A percentile compares a stretch with the other conserved stretches of the same genome.
These are phyloP conservation scores for Synergus umbraculus DNA, from an alignment of 2,888 invertebrate species.

Conservation along the genomic window DNA sequence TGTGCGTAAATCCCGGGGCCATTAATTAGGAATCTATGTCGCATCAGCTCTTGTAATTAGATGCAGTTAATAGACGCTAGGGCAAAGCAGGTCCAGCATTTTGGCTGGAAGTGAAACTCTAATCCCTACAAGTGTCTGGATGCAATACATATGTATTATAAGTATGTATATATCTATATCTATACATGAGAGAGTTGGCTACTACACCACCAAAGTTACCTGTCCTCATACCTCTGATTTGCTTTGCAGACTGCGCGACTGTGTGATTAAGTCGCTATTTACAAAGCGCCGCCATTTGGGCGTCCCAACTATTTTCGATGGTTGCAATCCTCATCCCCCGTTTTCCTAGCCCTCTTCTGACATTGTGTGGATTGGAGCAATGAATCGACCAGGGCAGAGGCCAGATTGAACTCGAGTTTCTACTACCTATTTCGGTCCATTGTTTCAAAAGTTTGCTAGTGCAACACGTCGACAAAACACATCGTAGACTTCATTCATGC, in stretches of 20 bases:
- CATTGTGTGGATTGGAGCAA: slow-evolving; percentile 23
- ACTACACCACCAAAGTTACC: slow-evolving; percentile 60
- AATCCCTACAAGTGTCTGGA: slow-evolving; percentile 65
- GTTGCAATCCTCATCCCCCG: slow-evolving; percentile 42
- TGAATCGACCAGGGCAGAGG: slow-evolving; percentile 14
- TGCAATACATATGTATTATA: slow-evolving; percentile 47
- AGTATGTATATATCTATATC: slow-evolving; percentile 50
- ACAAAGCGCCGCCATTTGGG: slow-evolving; percentile 54
- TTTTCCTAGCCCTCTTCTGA: slow-evolving; percentile 10
- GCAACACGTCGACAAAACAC: slow-evolving; percentile 26
- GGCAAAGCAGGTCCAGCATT: slow-evolving; percentile 62
- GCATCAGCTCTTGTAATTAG: slow-evolving; percentile 75
- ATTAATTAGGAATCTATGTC: slow-evolving; percentile 76
- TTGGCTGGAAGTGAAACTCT: slow-evolving; percentile 70
- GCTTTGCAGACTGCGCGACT: slow-evolving; percentile 65
- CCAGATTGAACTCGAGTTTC: slow-evolving; percentile 21
- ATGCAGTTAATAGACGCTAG: slow-evolving; percentile 75
- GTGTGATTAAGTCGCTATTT: slow-evolving; percentile 69
- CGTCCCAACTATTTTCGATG: slow-evolving; percentile 12
- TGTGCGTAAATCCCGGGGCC: slow-evolving; percentile 73
- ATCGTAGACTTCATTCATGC: not conserved
- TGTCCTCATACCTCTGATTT: slow-evolving; percentile 64
- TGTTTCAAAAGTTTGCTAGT: slow-evolving; percentile 24
- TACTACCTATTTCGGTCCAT: slow-evolving; percentile 9
- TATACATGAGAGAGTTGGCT: slow-evolving; percentile 44